These are phyloP conservation scores for Penaeus monodon DNA, from an alignment of 2,888 invertebrate species.

Conservation along the genomic window DNA sequence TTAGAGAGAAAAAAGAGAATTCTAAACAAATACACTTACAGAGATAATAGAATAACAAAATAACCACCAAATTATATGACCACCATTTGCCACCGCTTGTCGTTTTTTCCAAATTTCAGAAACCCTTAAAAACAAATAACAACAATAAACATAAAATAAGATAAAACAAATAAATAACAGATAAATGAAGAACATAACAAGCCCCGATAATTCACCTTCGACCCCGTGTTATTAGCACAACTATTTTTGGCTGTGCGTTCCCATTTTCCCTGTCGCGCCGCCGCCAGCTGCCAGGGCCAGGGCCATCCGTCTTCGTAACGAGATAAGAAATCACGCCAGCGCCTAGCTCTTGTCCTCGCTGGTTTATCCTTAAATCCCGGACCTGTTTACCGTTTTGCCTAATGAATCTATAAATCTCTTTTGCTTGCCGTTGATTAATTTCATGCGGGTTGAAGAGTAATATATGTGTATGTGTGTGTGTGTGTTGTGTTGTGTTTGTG, in stretches of 20 bases:
- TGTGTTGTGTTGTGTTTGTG: neutral
- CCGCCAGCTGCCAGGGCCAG: neutral
- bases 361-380: neutral
- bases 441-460: neutral
- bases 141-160: too few species aligned
- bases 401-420: neutral
- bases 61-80: too few species aligned
- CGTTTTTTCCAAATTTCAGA: too few species aligned
- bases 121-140: too few species aligned
- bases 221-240: neutral
- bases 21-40: too few species aligned
- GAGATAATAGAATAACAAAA: too few species aligned
- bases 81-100: too few species aligned
- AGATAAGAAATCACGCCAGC: neutral
- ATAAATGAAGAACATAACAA: too few species aligned
- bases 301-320: neutral
- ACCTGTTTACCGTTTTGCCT: too few species aligned
- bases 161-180: too few species aligned
- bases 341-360: neutral
- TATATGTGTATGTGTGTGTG: neutral
- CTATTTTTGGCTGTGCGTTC: neutral
- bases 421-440: neutral
- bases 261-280: neutral
- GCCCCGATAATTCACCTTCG: too few species aligned
- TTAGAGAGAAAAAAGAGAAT: too few species aligned